Base-by-base conservation (phyloP, 2,888 invertebrate species). In the Sinodicranocentrus sp. region DNA sequence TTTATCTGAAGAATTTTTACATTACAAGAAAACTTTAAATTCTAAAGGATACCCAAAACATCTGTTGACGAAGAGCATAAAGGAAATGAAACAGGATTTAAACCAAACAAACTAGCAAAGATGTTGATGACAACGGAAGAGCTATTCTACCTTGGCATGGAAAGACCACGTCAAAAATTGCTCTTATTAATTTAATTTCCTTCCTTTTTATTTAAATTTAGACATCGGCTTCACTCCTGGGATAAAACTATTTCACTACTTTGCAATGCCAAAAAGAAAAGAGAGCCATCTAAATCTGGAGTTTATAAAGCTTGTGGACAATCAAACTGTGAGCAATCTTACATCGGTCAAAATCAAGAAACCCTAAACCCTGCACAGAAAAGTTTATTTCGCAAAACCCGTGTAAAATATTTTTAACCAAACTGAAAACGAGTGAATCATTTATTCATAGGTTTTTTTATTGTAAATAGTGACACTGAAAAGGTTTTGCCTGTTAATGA, bases 171-270 rank as follows among this genome's bases (percentile, higher is more conserved):
- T 17, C n/a, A 21, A 39, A 63, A 28, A 63, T 63, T 15, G 26
- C 63, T 2, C 10, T 10, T n/a, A 63, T 63, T 17, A n/a, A n/a
- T n/a, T n/a, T n/a, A n/a, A n/a, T n/a, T 63, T 8, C 13, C 28
- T 5, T 2, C 5, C n/a, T 2, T 28, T 2, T 17, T 63, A 5
- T 26, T 28, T 8, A 28, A 28, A n/a, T n/a, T n/a, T n/a, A 10
- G 63, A 63, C 15, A 63, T 63, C 10, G 63, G 63, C 6, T 63
- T 28, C 19, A 63, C 28, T n/a, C 63, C 63, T 5, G 63, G 63
- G 10, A 63, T 6, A 28, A 63, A 63, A 28, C 15, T 63, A n/a
- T 63, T 1, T 6, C 5, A n/a, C 17, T 63, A 10, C 17, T 63
- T n/a, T 63, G 63, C 28, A 63, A 63, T 28, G 28, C 63, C 10